Conservation (phyloP, 2,888 invertebrate species). For the Coelogynopora nodosa region DNA sequence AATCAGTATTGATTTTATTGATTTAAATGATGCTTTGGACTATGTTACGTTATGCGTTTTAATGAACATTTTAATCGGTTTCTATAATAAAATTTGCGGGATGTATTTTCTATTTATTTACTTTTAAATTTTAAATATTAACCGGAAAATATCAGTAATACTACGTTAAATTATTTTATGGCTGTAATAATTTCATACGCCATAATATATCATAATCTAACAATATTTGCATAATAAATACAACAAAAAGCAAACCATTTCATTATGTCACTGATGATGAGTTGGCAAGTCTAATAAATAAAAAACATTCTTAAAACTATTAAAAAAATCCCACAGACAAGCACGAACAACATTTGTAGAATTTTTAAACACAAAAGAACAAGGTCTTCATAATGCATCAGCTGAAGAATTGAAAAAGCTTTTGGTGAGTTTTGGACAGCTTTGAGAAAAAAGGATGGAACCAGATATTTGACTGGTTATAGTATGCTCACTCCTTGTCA, state of each 20-base stretch:
- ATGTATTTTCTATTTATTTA: no score
- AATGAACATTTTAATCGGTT: no score
- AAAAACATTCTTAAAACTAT: background rate
- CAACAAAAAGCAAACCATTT: background rate
- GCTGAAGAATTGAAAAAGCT: background rate
- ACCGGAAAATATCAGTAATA: no score
- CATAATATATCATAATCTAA: background rate
- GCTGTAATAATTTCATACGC: no score
- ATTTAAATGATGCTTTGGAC: no score
- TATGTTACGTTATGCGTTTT: no score
- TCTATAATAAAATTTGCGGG: no score
- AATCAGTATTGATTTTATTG: no score
- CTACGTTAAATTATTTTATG: no score
- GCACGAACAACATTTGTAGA: background rate
- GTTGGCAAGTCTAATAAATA: background rate
- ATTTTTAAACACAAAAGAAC: background rate
- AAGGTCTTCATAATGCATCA: background rate
- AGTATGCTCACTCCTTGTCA: background rate
- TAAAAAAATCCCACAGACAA: background rate
- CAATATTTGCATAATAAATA: background rate
- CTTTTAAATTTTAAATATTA: no score
- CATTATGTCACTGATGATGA: background rate
- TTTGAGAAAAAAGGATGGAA: background rate
- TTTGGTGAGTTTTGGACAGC: background rate
- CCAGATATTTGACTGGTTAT: no score